Percentiles rank a stretch among this genome's conserved stretches.
Conservation (phyloP, 1,140 invertebrate species). For the Drosophila ambigua region DNA sequence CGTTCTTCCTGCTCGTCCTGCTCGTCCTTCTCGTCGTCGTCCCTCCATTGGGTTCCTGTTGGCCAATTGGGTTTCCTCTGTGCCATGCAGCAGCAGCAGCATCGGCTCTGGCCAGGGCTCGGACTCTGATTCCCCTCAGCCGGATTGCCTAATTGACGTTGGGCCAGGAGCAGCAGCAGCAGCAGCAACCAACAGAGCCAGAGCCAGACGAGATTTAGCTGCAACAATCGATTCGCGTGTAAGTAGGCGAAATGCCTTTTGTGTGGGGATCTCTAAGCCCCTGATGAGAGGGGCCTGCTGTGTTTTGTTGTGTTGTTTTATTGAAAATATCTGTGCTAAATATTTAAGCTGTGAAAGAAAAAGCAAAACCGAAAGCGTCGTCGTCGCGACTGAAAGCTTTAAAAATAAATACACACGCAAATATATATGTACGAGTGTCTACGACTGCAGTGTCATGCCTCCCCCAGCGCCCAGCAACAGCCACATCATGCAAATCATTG, state of each 20-base stretch:
- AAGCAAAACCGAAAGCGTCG: too few species aligned
- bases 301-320: too few species aligned
- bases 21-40: background rate
- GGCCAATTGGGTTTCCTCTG: slow-evolving; percentile 29
- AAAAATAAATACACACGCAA: too few species aligned
- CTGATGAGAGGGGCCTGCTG: slow-evolving; percentile 1
- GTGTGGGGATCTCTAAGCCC: background rate
- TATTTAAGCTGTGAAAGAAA: too few species aligned
- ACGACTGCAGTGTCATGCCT: slow-evolving; percentile 18
- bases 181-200: background rate
- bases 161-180: background rate
- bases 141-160: slow-evolving; percentile 8
- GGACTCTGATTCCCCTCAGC: slow-evolving; percentile 12
- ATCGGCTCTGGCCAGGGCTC: background rate
- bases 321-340: too few species aligned
- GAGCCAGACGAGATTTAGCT: slow-evolving; percentile 1
- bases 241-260: slow-evolving; percentile 51
- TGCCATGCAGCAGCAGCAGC: background rate
- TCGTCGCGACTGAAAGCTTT: too few species aligned
- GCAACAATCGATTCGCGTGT: slow-evolving; percentile 38
- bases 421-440: too few species aligned
- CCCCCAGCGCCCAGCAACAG: background rate
- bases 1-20: slow-evolving; percentile 5
- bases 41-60: background rate
- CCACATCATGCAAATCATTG: slow-evolving; percentile 36